Percentiles rank a stretch among this genome's conserved stretches.
These are phyloP conservation scores for Uropsilus gracilis DNA, from an alignment of 2,113 vertebrate genomes.

Conservation along the genomic window DNA sequence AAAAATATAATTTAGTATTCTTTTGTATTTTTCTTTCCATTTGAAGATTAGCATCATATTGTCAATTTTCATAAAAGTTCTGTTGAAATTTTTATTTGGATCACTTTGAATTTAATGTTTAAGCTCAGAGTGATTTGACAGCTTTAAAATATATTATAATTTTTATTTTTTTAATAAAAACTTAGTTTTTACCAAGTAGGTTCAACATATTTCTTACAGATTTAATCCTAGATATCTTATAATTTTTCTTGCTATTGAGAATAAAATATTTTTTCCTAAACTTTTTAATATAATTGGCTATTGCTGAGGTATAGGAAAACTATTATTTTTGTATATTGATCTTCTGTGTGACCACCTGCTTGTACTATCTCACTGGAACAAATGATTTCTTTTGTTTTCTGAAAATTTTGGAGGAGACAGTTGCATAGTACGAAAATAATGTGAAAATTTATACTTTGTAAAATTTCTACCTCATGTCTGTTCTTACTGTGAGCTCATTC, in stretches of 20 bases:
- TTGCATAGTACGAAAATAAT: not conserved
- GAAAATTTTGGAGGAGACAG: not conserved
- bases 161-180: constrained; percentile 25
- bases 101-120: constrained; percentile 17
- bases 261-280: not conserved
- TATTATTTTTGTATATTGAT: constrained; percentile 9
- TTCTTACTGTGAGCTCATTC: constrained; percentile 16
- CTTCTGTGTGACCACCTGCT: not conserved
- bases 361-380: not conserved
- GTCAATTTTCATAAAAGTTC: not conserved
- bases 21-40: not conserved
- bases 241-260: constrained; percentile 5
- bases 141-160: constrained; percentile 21
- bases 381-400: not conserved
- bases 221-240: not conserved
- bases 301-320: not conserved
- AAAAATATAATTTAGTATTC: not conserved
- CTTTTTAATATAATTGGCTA: not conserved
- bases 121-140: not conserved
- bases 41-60: not conserved
- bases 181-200: constrained; percentile 1
- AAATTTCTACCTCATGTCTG: constrained; percentile 9
- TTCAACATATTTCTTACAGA: not conserved
- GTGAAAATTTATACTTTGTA: not conserved
- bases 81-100: not conserved